These are phyloP conservation scores for Synanthedon myopaeformis DNA, from an alignment of 2,888 invertebrate genomes.

Conservation along the genomic window DNA sequence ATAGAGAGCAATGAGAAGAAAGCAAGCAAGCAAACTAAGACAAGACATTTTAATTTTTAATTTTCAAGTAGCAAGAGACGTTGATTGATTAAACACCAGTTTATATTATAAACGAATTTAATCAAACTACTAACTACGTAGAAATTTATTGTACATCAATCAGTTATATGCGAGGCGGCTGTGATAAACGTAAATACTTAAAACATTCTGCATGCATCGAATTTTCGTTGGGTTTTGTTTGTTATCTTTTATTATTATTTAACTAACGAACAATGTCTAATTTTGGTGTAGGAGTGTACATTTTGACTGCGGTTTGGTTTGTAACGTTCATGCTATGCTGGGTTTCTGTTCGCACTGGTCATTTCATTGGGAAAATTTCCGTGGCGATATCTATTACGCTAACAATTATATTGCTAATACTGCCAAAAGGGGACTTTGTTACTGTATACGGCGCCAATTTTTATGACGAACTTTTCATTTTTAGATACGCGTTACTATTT, in stretches of 20 bases:
- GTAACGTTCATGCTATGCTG: constrained; percentile 73
- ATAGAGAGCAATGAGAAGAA: too few relatives aligned
- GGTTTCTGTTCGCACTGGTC: constrained; percentile 74
- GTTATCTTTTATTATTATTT: not conserved
- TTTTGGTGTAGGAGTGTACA: constrained; percentile 76
- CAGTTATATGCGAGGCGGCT: constrained; percentile 20
- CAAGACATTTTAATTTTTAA: too few relatives aligned
- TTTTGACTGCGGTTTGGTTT: constrained; percentile 75
- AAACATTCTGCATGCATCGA: constrained; percentile 24
- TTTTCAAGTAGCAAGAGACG: too few relatives aligned
- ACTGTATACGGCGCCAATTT: constrained; percentile 53
- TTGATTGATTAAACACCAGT: too few relatives aligned
- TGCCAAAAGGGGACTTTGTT: constrained; percentile 67
- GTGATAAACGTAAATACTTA: constrained; percentile 25
- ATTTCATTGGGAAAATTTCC: constrained; percentile 73
- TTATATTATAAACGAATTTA: too few relatives aligned
- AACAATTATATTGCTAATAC: constrained; percentile 69
- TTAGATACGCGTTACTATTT: constrained; percentile 33
- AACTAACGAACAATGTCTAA: constrained; percentile 31
- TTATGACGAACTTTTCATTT: constrained; percentile 45
- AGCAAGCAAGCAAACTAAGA: too few relatives aligned
- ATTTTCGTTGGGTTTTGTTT: constrained; percentile 4
- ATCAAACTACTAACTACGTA: too few relatives aligned
- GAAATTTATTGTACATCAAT: too few relatives aligned
- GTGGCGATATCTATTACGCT: constrained; percentile 64